Evolutionary conservation across 1,140 invertebrate genomes (phyloP).

Genomic region (Rhyzopertha dominica): DNA sequence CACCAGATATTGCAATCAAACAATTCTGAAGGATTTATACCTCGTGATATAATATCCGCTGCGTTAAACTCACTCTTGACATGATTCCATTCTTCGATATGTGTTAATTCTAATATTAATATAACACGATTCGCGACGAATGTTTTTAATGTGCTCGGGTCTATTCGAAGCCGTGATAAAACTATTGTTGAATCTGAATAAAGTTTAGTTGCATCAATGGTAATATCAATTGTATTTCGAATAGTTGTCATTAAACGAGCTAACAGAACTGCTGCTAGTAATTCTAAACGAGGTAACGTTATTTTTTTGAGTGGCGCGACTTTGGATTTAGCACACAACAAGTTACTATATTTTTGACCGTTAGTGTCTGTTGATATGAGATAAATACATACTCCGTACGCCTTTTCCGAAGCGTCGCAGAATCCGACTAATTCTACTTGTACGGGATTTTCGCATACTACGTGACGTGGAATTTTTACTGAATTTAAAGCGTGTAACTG

Average conservation of each 20-base stretch:
- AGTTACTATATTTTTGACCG: conserved; percentile 10
- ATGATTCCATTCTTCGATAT: conserved; percentile 34
- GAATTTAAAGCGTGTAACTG: conserved; percentile 8
- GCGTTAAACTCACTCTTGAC: conserved; percentile 41
- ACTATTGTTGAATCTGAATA: conserved; percentile 47
- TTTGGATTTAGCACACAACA: conserved; percentile 33
- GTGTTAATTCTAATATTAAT: conserved; percentile 38
- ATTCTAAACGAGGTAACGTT: conserved; percentile 32
- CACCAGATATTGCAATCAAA: conserved; percentile 36
- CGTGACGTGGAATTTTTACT: no score
- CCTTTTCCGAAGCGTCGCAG: conserved; percentile 34
- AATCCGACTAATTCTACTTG: conserved; percentile 32
- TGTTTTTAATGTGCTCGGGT: conserved; percentile 26
- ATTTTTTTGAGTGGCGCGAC: conserved; percentile 36
- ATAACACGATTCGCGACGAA: conserved; percentile 41
- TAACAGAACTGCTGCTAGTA: conserved; percentile 24
- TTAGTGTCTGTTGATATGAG: conserved; percentile 17
- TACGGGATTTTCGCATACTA: neutral
- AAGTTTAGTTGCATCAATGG: conserved; percentile 11
- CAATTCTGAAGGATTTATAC: conserved; percentile 28
- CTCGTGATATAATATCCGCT: conserved; percentile 45
- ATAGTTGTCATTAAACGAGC: conserved; percentile 19
- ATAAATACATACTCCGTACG: conserved; percentile 39
- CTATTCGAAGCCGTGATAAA: conserved; percentile 28
- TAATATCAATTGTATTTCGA: conserved; percentile 10